Evolutionary conservation across 2,797 vertebrate genomes (phyloP).

Genomic region (Sebastes hubbsi): DNA sequence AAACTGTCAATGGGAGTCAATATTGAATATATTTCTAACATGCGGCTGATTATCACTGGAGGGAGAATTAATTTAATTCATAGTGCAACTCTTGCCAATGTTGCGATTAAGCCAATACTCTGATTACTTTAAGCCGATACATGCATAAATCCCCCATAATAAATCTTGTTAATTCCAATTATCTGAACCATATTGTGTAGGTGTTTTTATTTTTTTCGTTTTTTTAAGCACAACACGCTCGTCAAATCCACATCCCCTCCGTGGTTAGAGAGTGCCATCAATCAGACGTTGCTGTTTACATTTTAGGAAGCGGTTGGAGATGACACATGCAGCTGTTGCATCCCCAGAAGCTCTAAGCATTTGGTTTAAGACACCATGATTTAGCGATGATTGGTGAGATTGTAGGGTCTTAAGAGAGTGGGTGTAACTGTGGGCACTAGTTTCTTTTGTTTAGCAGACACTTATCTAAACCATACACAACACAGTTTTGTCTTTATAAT

Average conservation of each 20-base stretch:
- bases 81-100: conserved; percentile 17
- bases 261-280: conserved; percentile 1
- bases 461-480: not conserved
- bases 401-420: not conserved
- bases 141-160: conserved; percentile 11
- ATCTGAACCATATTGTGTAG: conserved; percentile 29
- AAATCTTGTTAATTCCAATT: conserved; percentile 29
- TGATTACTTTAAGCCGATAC: conserved; percentile 22
- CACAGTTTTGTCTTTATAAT: not conserved
- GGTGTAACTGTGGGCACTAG: not conserved
- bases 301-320: not conserved
- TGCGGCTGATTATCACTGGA: not conserved
- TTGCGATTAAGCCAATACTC: conserved; percentile 13
- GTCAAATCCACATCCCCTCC: conserved; percentile 2
- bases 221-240: not conserved
- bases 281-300: conserved; percentile 1
- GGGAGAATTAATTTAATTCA: conserved; percentile 11
- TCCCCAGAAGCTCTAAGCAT: not conserved
- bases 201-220: not conserved
- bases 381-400: not conserved
- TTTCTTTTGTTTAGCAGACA: not conserved
- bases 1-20: conserved; percentile 1
- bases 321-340: not conserved
- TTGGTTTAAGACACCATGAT: not conserved
- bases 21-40: not conserved